phyloP scores from a whole-genome alignment of 2,797 vertebrate genomes.

The Toxotes lorentzi region DNA sequence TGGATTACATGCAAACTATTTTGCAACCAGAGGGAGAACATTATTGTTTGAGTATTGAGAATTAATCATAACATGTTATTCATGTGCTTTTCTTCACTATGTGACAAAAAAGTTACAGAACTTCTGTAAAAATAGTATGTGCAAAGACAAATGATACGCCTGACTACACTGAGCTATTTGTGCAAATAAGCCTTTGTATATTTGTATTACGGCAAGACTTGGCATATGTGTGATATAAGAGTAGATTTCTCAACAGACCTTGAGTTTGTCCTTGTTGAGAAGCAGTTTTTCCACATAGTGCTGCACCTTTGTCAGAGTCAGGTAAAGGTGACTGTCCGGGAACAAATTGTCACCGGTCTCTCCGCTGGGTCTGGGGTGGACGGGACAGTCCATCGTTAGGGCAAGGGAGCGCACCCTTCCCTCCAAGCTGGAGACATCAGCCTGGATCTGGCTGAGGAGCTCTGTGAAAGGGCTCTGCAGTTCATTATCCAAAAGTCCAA shows the following conservation, averaged over 20 bases:
- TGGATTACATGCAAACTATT: not conserved
- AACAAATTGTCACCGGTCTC: not conserved
- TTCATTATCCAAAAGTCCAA: constrained; percentile 57
- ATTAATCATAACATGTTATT: not conserved
- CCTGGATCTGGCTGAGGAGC: constrained; percentile 67
- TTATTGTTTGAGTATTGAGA: not conserved
- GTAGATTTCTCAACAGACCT: constrained; percentile 66
- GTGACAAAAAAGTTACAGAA: not conserved
- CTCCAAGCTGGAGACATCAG: constrained; percentile 71
- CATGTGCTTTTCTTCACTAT: not conserved
- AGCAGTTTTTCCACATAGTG: constrained; percentile 71
- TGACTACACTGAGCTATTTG: not conserved
- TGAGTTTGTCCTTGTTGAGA: constrained; percentile 70
- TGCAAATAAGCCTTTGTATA: constrained; percentile 8
- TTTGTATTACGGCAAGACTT: not conserved
- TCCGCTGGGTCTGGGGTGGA: constrained; percentile 16
- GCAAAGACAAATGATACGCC: constrained; percentile 1
- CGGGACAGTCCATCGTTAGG: constrained; percentile 45
- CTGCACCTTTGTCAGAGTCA: constrained; percentile 64
- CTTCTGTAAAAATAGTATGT: not conserved
- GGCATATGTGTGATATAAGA: not conserved
- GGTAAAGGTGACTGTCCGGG: constrained; percentile 54
- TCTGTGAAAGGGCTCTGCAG: constrained; percentile 45
- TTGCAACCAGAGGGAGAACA: not conserved
- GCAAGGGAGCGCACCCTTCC: constrained; percentile 55